Conservation (phyloP, 2,797 vertebrate genomes). For the Lepus oiostolus region DNA sequence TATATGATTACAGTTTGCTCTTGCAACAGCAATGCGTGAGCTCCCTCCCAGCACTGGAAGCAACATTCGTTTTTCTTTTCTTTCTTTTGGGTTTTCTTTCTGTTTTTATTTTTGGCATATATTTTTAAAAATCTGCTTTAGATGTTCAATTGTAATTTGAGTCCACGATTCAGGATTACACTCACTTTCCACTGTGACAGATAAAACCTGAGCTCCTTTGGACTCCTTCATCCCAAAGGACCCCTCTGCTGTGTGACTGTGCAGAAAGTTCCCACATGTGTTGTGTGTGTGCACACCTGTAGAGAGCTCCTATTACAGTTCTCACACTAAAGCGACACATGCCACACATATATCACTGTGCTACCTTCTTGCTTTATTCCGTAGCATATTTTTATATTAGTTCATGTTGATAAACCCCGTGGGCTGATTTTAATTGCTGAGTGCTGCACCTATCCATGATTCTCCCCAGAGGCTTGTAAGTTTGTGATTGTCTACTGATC, state of each 20-base stretch:
- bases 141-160: neutral
- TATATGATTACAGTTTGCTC: neutral
- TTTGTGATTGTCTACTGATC: neutral
- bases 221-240: neutral
- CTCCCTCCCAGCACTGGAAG: neutral
- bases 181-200: slow-evolving; percentile 23
- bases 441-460: neutral
- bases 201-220: neutral
- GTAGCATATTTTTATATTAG: neutral
- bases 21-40: neutral
- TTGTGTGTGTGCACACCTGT: neutral
- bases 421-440: slow-evolving; percentile 32
- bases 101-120: slow-evolving; percentile 34
- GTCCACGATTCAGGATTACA: neutral
- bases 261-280: neutral
- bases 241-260: neutral
- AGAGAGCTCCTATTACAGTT: neutral
- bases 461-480: neutral
- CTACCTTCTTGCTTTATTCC: neutral
- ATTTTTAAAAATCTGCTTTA: slow-evolving; percentile 31
- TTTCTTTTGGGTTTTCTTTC: neutral
- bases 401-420: neutral
- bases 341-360: neutral
- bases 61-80: neutral
- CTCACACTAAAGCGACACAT: neutral